Evolutionary conservation across 2,797 vertebrate genomes (phyloP).

Genomic region (Muscicapa striata): DNA sequence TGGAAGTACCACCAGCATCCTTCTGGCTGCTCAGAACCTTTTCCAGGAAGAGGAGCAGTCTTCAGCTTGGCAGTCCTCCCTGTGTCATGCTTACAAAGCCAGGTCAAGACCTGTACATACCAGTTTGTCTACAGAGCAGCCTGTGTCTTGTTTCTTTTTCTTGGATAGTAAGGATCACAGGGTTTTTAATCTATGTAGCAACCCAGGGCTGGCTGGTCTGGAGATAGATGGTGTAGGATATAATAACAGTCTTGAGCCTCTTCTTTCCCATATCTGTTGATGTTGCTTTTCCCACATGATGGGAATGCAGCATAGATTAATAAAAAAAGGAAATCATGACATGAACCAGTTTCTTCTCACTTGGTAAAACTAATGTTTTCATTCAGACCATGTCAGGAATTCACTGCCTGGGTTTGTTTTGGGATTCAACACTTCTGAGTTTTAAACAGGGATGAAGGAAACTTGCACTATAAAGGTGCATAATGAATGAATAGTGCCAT

Average conservation of each 20-base stretch:
- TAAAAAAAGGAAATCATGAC: neutral
- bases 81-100: neutral
- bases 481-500: neutral
- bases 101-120: neutral
- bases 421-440: neutral
- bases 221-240: neutral
- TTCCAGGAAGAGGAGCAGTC: neutral
- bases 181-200: neutral
- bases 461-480: accelerated
- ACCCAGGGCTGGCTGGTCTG: neutral
- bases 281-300: neutral
- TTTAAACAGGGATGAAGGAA: neutral
- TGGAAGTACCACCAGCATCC: neutral
- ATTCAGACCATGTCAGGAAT: neutral
- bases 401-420: neutral
- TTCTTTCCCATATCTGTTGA: neutral
- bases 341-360: neutral
- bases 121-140: neutral
- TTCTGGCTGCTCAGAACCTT: neutral
- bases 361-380: neutral
- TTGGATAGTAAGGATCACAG: neutral
- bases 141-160: neutral
- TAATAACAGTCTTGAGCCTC: neutral
- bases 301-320: neutral
- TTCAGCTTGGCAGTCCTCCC: neutral